phyloP scores from a whole-genome alignment of 2,888 invertebrate genomes.

The Allygus modestus region DNA sequence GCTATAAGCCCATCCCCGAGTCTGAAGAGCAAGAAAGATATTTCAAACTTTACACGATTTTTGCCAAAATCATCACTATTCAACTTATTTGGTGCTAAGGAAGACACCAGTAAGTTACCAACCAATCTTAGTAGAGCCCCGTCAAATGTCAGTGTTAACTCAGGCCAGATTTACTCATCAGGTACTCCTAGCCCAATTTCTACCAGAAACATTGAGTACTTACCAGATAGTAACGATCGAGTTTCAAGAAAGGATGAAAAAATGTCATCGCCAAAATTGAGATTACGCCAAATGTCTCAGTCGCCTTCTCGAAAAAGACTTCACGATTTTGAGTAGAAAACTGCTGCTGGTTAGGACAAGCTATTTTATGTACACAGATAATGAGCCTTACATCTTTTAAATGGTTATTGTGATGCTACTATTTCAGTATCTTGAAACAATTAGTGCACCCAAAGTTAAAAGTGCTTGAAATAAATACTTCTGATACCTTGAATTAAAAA shows the following conservation, averaged over 20 bases:
- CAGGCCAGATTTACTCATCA: not conserved
- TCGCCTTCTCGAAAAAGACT: constrained; percentile 63
- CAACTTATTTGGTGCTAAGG: constrained; percentile 40
- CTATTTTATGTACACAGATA: not conserved
- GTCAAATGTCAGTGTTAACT: constrained; percentile 8
- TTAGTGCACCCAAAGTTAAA: too few species aligned
- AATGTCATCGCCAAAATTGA: constrained; percentile 26
- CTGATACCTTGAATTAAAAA: not conserved
- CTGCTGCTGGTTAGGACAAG: not conserved
- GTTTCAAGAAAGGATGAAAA: constrained; percentile 16
- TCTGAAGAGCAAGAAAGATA: constrained; percentile 36
- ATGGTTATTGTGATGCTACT: too few species aligned
- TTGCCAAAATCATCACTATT: constrained; percentile 62
- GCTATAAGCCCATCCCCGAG: constrained; percentile 35
- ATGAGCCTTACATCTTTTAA: not conserved
- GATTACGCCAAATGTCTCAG: constrained; percentile 65
- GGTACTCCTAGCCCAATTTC: not conserved
- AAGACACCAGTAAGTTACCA: constrained; percentile 4
- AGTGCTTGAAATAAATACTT: not conserved
- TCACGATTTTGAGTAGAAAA: constrained; percentile 16
- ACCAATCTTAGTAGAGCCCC: constrained; percentile 3
- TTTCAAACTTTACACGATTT: constrained; percentile 51
- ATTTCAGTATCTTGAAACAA: not conserved
- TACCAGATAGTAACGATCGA: constrained; percentile 19
- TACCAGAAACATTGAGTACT: constrained; percentile 7